Percentiles rank a stretch among this genome's conserved stretches.
Evolutionary conservation across 2,888 invertebrate species (phyloP).

Genomic region (Plemyria rubiginata): DNA sequence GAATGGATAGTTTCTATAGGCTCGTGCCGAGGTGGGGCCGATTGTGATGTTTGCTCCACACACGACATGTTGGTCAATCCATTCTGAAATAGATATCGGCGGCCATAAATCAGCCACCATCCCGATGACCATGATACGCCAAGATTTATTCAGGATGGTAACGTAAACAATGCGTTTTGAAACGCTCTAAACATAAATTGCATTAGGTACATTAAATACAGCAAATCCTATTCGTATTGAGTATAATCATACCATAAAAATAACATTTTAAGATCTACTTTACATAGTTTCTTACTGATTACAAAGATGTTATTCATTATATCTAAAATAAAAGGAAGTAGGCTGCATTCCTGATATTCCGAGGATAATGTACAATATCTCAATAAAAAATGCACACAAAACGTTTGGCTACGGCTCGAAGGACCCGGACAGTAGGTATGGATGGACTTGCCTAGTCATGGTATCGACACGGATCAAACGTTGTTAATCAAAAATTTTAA

Average conservation of each 20-base stretch:
- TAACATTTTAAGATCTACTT: not conserved
- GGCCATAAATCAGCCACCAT: constrained; percentile 42
- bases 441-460: constrained; percentile 76
- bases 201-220: not conserved
- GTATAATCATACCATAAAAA: constrained; percentile 10
- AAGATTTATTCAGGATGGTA: constrained; percentile 22
- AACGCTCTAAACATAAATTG: constrained; percentile 5
- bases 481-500: constrained; percentile 85
- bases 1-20: constrained; percentile 77
- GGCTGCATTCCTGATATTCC: constrained; percentile 63
- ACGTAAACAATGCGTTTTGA: constrained; percentile 29
- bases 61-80: constrained; percentile 50
- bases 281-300: constrained; percentile 38
- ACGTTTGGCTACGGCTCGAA: constrained; percentile 77
- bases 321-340: constrained; percentile 53
- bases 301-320: constrained; percentile 11
- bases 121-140: constrained; percentile 39
- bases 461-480: constrained; percentile 82
- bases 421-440: constrained; percentile 69
- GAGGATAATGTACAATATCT: constrained; percentile 69
- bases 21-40: constrained; percentile 77
- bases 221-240: not conserved
- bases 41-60: constrained; percentile 62
- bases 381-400: constrained; percentile 73
- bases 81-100: constrained; percentile 41